Base-by-base conservation (phyloP, 1,140 invertebrate species). In the Drosophila pandora region DNA sequence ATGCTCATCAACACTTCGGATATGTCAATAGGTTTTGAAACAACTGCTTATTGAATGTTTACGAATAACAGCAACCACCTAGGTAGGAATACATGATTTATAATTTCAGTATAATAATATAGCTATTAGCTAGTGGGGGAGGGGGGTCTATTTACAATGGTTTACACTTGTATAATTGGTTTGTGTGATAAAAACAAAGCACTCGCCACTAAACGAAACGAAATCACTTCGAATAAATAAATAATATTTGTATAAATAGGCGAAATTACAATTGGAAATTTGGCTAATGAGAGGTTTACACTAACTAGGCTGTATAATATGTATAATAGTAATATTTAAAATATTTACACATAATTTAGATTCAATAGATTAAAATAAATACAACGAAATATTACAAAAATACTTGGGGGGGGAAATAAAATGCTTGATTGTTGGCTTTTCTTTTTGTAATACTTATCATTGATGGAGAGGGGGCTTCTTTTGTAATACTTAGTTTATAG, bases 251-350 rank as follows among this genome's bases (percentile, higher is more conserved):
- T 65, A 59, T 76, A 63, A 64, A 74, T 47, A 69, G 54, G 55
- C 39, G 53, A 74, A 56, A 73, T 63, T 75, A 70, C 53, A 70
- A 70, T 52, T 77, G 83, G 63, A 60, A 85, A 85, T 85, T 88
- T 88, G 83, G 83, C 83, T 88, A 88, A 87, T 87, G 83, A 87
- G 83, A 87, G 65, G 28, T 41, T 72, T 80, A 80, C 57, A 68
- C 76, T 77, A 80, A 68, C 60, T 82, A 79, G 43, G 53, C 74
- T 34, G 30, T 48, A 43, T 58, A 34, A 25, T 57, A 13, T n/a
- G n/a, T 17, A 13, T 13, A 22, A 49, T 52, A 47, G 23, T 22
- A 47, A 30, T 63, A 48, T 53, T 21, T 75, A 43, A 49, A 62
- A 76, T 76, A 74, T 84, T 53, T 67, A 85, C 56, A 63, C 23